Evolutionary conservation across 1,140 invertebrate species (phyloP).

Genomic region (Rhizoglyphus robini): DNA sequence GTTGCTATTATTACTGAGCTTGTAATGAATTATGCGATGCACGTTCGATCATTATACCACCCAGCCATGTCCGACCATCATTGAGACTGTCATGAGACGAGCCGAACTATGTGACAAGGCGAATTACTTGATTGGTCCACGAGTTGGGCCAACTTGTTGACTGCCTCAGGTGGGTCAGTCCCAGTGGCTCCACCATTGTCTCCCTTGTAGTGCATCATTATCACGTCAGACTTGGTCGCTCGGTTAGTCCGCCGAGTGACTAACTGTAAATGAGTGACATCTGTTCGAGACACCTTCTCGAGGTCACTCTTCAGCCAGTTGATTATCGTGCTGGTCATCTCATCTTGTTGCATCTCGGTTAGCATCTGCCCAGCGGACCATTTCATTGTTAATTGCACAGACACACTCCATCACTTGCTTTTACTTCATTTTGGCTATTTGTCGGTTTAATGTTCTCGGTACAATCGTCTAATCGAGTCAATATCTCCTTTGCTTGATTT

Average conservation of each 20-base stretch:
- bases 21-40: not conserved
- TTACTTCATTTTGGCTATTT: too few species aligned
- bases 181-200: too few species aligned
- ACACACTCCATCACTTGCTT: too few species aligned
- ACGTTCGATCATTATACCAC: not conserved
- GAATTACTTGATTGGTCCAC: too few species aligned
- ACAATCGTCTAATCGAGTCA: too few species aligned
- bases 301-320: not conserved
- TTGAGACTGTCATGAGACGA: not conserved
- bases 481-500: too few species aligned
- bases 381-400: too few species aligned
- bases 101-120: too few species aligned
- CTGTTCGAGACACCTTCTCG: slow-evolving; percentile 11
- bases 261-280: slow-evolving; percentile 6
- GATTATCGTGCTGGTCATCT: not conserved
- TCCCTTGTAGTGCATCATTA: not conserved
- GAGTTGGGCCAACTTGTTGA: too few species aligned
- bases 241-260: not conserved
- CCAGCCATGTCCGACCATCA: not conserved
- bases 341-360: not conserved
- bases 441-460: too few species aligned
- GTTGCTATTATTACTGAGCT: too few species aligned
- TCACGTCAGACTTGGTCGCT: not conserved
- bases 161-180: too few species aligned
- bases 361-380: not conserved